Conservation (phyloP, 2,797 vertebrate genomes). For the Ispidina lecontei region DNA sequence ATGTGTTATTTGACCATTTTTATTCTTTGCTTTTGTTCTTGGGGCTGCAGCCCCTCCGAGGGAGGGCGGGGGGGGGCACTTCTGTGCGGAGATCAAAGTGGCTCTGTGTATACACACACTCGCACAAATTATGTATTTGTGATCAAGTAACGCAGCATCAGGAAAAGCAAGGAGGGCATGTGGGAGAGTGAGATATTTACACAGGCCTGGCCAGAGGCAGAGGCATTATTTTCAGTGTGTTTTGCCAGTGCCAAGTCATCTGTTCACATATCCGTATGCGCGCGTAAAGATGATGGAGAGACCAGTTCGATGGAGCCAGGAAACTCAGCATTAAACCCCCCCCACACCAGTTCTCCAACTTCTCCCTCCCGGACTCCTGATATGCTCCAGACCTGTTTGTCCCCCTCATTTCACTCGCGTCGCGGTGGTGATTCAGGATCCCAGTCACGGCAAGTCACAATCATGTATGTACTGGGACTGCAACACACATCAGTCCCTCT, state of each 20-base stretch:
- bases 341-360: accelerated
- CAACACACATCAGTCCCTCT: accelerated
- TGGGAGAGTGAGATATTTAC: slow-evolving; percentile 32
- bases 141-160: slow-evolving; percentile 58
- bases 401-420: accelerated
- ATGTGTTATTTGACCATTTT: slow-evolving; percentile 69
- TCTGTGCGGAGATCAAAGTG: slow-evolving; percentile 44
- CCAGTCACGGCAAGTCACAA: accelerated
- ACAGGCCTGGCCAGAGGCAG: slow-evolving; percentile 13
- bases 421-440: accelerated
- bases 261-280: slow-evolving; percentile 23
- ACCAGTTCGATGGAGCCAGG: neutral
- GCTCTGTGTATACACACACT: slow-evolving; percentile 61
- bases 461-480: accelerated
- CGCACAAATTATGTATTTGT: slow-evolving; percentile 67
- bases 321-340: neutral
- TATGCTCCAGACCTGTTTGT: neutral
- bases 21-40: slow-evolving; percentile 60
- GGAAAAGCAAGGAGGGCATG: slow-evolving; percentile 47
- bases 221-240: slow-evolving; percentile 63
- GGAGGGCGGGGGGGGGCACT: neutral
- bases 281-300: slow-evolving; percentile 55
- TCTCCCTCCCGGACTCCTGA: accelerated
- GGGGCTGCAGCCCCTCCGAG: slow-evolving; percentile 29
- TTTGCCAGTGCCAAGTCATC: slow-evolving; percentile 41